phyloP scores from a whole-genome alignment of 2,797 vertebrate genomes.

The Sternarchorhynchus goeldii region DNA sequence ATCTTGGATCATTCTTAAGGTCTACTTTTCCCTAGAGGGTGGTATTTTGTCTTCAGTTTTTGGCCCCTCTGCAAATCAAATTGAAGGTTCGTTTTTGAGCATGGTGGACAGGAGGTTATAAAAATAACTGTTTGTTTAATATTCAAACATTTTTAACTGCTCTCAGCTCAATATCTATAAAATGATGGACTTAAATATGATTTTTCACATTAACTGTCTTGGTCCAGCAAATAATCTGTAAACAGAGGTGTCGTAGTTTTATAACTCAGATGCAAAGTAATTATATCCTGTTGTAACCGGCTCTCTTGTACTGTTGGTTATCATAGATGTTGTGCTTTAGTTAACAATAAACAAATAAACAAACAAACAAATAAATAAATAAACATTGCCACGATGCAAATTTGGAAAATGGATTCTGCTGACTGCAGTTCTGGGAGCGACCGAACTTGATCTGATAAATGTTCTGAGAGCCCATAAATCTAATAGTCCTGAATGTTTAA shows the following conservation, averaged over 20 bases:
- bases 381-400: conserved; percentile 52
- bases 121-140: too few species aligned
- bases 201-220: conserved; percentile 8
- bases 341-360: too few species aligned
- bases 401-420: conserved; percentile 38
- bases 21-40: not conserved
- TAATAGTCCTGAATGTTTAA: conserved; percentile 26
- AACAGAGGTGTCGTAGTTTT: conserved; percentile 24
- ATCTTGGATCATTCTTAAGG: conserved; percentile 13
- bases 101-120: too few species aligned
- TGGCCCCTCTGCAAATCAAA: not conserved
- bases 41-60: not conserved
- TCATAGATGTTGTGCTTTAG: conserved; percentile 27
- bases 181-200: conserved; percentile 7
- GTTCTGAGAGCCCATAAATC: conserved; percentile 37
- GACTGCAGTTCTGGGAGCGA: conserved; percentile 43
- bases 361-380: conserved; percentile 18
- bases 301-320: conserved; percentile 35
- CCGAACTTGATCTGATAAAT: conserved; percentile 58
- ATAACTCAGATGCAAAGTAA: conserved; percentile 21
- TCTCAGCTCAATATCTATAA: not conserved
- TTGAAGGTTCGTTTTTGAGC: not conserved
- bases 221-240: conserved; percentile 15
- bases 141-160: too few species aligned
- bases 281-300: conserved; percentile 34